phyloP scores from a whole-genome alignment of 2,797 vertebrate species.

The Petrocephalus schoutedeni region DNA sequence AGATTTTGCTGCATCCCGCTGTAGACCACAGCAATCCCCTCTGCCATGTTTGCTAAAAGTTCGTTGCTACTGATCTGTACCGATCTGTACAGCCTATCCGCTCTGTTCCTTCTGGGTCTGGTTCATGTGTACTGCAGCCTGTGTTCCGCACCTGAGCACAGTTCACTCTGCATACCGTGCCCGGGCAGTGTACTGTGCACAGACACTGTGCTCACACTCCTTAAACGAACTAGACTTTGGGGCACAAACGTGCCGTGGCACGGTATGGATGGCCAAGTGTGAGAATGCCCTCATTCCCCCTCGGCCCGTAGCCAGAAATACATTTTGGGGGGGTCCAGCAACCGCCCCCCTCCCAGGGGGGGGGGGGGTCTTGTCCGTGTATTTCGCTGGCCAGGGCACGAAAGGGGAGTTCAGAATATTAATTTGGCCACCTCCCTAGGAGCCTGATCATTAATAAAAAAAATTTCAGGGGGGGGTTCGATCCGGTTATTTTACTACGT shows the following conservation, averaged over 20 bases:
- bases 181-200: neutral
- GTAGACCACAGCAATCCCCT: neutral
- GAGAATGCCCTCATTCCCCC: neutral
- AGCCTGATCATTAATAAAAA: neutral
- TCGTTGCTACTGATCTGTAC: neutral
- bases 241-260: neutral
- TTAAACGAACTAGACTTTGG: neutral
- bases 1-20: neutral
- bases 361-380: neutral
- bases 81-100: neutral
- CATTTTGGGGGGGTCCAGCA: neutral
- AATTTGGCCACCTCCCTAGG: neutral
- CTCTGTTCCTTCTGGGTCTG: neutral
- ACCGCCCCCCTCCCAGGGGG: neutral
- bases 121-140: neutral
- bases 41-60: neutral
- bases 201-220: neutral
- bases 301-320: neutral
- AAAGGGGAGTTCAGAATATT: neutral
- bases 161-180: neutral
- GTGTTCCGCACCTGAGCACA: neutral
- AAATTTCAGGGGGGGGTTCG: neutral
- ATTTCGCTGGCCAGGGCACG: neutral
- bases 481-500: neutral
- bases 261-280: neutral